phyloP scores from a whole-genome alignment of 1,140 invertebrate species.

The Aleiodes sp. region DNA sequence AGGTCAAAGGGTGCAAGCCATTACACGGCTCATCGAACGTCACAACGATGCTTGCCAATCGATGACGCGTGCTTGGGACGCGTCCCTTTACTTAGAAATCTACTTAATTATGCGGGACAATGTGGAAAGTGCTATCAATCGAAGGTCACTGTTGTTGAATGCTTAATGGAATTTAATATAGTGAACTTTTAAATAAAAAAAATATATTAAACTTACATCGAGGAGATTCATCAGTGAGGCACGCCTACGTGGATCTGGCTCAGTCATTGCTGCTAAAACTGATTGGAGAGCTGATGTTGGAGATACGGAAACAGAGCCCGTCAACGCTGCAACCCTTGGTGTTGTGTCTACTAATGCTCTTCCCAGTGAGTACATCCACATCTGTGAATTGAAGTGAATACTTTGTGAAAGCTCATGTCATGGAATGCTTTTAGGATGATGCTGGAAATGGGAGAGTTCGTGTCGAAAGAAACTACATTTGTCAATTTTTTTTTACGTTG shows the following conservation, averaged over 20 bases:
- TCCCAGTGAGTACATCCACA: conserved; percentile 72
- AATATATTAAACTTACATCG: conserved; percentile 63
- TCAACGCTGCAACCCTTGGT: conserved; percentile 64
- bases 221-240: conserved; percentile 71
- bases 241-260: conserved; percentile 63
- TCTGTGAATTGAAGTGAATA: too few relatives aligned
- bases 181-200: not conserved
- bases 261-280: conserved; percentile 69
- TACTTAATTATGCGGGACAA: not conserved
- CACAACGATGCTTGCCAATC: conserved; percentile 1
- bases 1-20: conserved; percentile 21
- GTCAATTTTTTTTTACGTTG: too few relatives aligned
- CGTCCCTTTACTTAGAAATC: not conserved
- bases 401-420: conserved; percentile 34
- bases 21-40: conserved; percentile 9
- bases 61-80: too few relatives aligned
- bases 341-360: conserved; percentile 66
- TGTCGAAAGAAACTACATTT: too few relatives aligned
- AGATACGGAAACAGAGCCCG: conserved; percentile 67
- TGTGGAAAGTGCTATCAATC: not conserved
- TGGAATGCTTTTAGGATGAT: too few relatives aligned
- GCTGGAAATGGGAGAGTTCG: too few relatives aligned
- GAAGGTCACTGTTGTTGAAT: too few relatives aligned
- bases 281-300: conserved; percentile 66
- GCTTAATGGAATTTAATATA: too few relatives aligned